These are phyloP conservation scores for Polyommatus icarus DNA, from an alignment of 2,888 invertebrate species.

Conservation along the genomic window DNA sequence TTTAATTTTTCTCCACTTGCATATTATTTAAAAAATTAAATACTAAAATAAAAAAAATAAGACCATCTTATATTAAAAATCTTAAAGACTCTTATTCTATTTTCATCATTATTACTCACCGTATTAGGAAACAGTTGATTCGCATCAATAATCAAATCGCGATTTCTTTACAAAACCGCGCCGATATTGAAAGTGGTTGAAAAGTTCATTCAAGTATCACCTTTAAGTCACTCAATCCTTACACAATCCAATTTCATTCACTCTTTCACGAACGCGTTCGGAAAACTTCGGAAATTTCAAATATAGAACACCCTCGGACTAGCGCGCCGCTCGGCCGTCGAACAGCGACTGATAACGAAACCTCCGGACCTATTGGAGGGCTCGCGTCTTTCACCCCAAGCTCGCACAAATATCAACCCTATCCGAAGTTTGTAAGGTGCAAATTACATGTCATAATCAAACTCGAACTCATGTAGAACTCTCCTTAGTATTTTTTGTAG, in stretches of 20 bases:
- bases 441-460: slow-evolving; percentile 53
- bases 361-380: slow-evolving; percentile 67
- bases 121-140: slow-evolving; percentile 52
- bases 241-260: slow-evolving; percentile 63
- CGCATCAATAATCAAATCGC: slow-evolving; percentile 71
- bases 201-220: slow-evolving; percentile 47
- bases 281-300: slow-evolving; percentile 63
- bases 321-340: slow-evolving; percentile 71
- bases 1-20: too few species aligned
- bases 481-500: slow-evolving; percentile 55
- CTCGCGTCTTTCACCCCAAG: slow-evolving; percentile 66
- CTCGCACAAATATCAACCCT: slow-evolving; percentile 58
- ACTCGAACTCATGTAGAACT: slow-evolving; percentile 51
- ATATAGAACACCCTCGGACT: slow-evolving; percentile 47
- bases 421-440: slow-evolving; percentile 53
- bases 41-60: not conserved
- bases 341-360: slow-evolving; percentile 77
- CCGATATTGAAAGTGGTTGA: slow-evolving; percentile 72
- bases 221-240: slow-evolving; percentile 61
- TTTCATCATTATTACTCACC: slow-evolving; percentile 53
- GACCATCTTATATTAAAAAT: not conserved
- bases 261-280: slow-evolving; percentile 58
- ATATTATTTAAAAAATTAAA: not conserved
- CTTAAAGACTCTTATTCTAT: not conserved
- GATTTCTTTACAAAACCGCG: slow-evolving; percentile 72